Evolutionary conservation across 2,888 invertebrate genomes (phyloP).

Genomic region (Allolobophora icterica): DNA sequence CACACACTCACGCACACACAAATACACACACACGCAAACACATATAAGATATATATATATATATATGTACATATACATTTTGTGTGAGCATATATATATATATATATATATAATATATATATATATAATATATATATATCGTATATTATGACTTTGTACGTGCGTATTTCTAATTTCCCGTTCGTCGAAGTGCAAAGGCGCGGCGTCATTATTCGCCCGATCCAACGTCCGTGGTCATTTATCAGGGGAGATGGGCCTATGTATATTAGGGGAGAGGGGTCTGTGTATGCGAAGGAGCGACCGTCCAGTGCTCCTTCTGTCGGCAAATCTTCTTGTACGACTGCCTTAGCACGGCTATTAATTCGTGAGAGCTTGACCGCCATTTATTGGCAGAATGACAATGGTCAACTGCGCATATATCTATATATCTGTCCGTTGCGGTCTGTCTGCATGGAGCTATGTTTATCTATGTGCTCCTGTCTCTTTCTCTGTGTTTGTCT

Average conservation of each 20-base stretch:
- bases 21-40: neutral
- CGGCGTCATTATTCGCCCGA: neutral
- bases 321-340: neutral
- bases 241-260: neutral
- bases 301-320: neutral
- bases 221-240: neutral
- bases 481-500: neutral
- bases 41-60: neutral
- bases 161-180: neutral
- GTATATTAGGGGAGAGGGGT: too few relatives aligned
- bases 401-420: neutral
- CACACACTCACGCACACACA: neutral
- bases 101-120: neutral
- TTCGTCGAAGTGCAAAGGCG: neutral
- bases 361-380: neutral
- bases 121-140: neutral
- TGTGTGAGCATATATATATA: neutral
- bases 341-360: neutral
- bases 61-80: neutral
- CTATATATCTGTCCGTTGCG: neutral
- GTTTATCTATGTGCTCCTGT: neutral
- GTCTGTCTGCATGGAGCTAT: neutral
- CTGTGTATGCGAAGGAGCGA: neutral
- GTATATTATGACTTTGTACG: neutral
- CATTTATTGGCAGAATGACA: constrained; percentile 9